Evolutionary conservation across 2,113 vertebrate genomes (phyloP).

Genomic region (Mixornis gularis): DNA sequence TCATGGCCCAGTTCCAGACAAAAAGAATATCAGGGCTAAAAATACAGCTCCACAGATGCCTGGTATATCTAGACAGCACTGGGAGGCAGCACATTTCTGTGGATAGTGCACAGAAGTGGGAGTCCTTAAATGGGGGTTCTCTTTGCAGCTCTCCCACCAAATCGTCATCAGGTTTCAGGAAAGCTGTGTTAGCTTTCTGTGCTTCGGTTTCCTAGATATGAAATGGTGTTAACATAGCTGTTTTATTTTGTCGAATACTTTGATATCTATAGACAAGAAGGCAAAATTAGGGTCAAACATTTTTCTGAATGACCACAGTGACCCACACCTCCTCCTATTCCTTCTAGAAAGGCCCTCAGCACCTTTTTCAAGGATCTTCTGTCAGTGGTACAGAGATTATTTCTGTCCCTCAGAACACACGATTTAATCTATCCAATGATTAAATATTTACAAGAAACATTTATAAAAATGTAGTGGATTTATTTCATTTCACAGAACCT

Average conservation of each 20-base stretch:
- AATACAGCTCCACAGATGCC: constrained; percentile 31
- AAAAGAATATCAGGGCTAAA: constrained; percentile 3
- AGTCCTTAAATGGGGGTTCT: background rate
- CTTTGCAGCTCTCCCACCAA: background rate
- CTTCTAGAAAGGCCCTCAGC: background rate
- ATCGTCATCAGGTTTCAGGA: background rate
- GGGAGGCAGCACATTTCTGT: constrained; percentile 52
- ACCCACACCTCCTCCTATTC: background rate
- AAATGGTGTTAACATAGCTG: background rate
- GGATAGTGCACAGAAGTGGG: background rate
- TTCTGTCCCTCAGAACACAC: background rate
- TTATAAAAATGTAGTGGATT: background rate
- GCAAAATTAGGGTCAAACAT: background rate
- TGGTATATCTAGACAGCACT: constrained; percentile 9
- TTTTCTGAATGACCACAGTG: background rate
- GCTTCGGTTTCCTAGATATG: background rate
- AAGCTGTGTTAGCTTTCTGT: background rate
- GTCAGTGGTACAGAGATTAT: background rate
- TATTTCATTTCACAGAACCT: background rate
- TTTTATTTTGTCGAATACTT: background rate
- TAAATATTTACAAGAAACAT: background rate
- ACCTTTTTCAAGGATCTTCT: background rate
- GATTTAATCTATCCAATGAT: background rate
- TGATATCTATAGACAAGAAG: background rate
- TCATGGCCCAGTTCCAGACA: constrained; percentile 42